Evolutionary conservation across 1,140 invertebrate species (phyloP), one percentile per base, ranked within the genome.

Genomic region (Heliconius hermathena): DNA sequence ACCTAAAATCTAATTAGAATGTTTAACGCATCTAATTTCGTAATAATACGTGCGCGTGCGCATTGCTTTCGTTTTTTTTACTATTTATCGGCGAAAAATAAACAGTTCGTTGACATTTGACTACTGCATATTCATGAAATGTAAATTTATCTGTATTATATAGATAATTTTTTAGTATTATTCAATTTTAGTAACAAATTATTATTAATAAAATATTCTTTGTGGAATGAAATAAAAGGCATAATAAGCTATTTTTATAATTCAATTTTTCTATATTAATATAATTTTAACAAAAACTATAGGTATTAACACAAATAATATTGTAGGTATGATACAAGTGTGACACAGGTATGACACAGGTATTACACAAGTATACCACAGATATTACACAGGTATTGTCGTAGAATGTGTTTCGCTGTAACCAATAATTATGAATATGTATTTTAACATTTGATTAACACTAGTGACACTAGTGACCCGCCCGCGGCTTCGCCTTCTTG

Each of bases 21-120:
- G 85, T 77, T 73, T 71, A 78, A 78, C 82, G 85, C 78, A 82
- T 73, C 76, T 79, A 80, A 85, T 91, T 90, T 88, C 86, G 88
- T 89, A 90, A 91, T 84, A 79, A 73, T 85, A 85, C 87, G 85
- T 88, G 86, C 73, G 81, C 78, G 85, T 88, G 87, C 76, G 80
- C 77, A 82, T 84, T 85, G 54, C 84, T 87, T 87, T 83, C 79
- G 78, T 83, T 84, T 85, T 81, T 46, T 77, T 78, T 82, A 79
- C 80, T 82, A 81, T 77, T 83, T 83, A 87, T 90, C 83, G 83
- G 86, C 83, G 85, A 83, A 80, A 82, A 85, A 87, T 82, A 81
- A 80, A 81, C 33, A 80, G 81, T 70, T 78, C 78, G 26, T 74
- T 82, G 81, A 77, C 81, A 52, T 77, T 46, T 60, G 46, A 49